These are phyloP conservation scores for Parauchenoglanis punctatus DNA, from an alignment of 2,797 vertebrate species.

Conservation along the genomic window DNA sequence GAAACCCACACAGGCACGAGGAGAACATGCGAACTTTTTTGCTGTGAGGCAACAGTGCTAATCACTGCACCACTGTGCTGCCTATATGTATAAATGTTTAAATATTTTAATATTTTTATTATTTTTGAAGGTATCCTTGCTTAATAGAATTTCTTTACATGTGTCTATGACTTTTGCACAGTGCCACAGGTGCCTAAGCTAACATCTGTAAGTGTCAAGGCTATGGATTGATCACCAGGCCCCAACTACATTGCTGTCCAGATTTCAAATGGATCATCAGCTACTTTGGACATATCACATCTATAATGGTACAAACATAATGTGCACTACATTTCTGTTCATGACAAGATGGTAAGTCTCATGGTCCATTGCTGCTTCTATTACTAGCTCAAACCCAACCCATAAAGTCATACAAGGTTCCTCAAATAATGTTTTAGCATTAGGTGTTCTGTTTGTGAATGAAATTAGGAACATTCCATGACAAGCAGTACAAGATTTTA, in stretches of 20 bases:
- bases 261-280: background rate
- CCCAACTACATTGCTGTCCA: background rate
- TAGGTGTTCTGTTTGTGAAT: background rate
- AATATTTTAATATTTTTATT: background rate
- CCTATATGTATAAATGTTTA: no score
- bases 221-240: background rate
- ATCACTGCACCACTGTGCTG: no score
- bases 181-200: no score
- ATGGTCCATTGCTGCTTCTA: background rate
- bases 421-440: background rate
- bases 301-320: background rate
- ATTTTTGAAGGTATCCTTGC: background rate
- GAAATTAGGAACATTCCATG: background rate
- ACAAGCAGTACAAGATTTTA: background rate
- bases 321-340: background rate
- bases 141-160: background rate
- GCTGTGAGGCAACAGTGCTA: background rate
- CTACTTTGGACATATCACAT: background rate
- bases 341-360: background rate
- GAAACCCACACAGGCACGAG: no score
- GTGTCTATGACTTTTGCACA: no score
- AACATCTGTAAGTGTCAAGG: no score
- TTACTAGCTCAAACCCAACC: background rate
- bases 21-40: no score
- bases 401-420: background rate